Evolutionary conservation across 2,888 invertebrate genomes (phyloP).

Genomic region (Chorisops tibialis): DNA sequence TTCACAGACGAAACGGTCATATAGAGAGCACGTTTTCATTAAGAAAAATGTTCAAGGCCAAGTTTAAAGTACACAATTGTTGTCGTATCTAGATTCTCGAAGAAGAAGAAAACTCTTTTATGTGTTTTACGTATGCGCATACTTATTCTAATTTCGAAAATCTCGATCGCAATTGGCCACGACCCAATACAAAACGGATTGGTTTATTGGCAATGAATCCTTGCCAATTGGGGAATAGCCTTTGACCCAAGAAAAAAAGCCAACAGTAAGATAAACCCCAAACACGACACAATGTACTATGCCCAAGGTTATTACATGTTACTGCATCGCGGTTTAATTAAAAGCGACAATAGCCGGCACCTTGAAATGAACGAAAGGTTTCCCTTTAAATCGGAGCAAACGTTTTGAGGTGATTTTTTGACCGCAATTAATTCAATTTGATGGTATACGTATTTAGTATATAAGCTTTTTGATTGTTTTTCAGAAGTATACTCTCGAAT

Average conservation of each 20-base stretch:
- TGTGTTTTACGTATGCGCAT: not conserved
- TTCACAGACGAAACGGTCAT: too few relatives aligned
- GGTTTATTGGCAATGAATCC: constrained; percentile 24
- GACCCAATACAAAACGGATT: constrained; percentile 16
- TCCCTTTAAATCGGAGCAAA: not conserved
- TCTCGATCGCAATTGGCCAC: constrained; percentile 12
- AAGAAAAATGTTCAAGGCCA: constrained; percentile 3
- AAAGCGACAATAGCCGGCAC: not conserved
- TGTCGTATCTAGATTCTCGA: not conserved
- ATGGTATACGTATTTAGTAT: too few relatives aligned
- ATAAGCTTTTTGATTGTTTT: too few relatives aligned
- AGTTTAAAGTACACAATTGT: not conserved
- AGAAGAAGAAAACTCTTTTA: not conserved
- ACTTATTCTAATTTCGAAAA: not conserved
- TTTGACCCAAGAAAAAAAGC: constrained; percentile 10
- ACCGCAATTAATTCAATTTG: not conserved
- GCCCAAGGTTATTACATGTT: not conserved
- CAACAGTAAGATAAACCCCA: too few relatives aligned
- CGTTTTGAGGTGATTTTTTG: not conserved
- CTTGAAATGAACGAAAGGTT: not conserved
- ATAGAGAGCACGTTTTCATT: not conserved
- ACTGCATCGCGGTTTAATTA: not conserved
- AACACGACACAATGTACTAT: not conserved
- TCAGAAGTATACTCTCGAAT: too few relatives aligned
- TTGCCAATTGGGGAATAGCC: constrained; percentile 22